Conservation (phyloP, 2,888 invertebrate genomes). For the Pegoplata infirma region DNA sequence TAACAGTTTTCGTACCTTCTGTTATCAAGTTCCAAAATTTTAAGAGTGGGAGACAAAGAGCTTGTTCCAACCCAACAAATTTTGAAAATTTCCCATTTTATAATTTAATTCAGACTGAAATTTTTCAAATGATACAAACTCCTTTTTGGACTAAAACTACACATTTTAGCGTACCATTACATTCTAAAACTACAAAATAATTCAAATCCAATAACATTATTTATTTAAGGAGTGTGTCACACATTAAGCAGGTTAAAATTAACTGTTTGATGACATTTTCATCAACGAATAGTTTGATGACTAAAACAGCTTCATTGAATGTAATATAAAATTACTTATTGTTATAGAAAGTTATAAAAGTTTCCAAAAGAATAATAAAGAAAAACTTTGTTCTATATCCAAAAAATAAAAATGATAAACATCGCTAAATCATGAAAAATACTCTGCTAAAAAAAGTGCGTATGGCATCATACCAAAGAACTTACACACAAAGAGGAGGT, state of each 20-base stretch:
- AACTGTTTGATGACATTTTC: constrained; percentile 46
- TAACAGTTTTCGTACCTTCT: no score
- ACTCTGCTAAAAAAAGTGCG: neutral
- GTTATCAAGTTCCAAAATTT: no score
- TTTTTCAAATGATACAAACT: no score
- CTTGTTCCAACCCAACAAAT: no score
- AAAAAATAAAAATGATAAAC: constrained; percentile 48
- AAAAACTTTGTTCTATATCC: constrained; percentile 35
- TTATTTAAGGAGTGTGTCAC: constrained; percentile 1
- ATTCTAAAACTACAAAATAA: neutral
- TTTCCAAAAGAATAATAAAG: neutral
- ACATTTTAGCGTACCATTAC: no score
- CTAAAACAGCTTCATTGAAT: constrained; percentile 48
- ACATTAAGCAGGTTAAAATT: constrained; percentile 33
- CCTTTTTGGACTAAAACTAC: no score
- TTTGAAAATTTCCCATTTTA: no score
- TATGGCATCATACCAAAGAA: neutral
- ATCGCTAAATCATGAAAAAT: constrained; percentile 32
- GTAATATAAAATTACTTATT: constrained; percentile 28
- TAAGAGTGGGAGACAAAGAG: no score
- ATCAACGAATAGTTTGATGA: constrained; percentile 56
- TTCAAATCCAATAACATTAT: neutral
- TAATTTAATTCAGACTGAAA: no score
- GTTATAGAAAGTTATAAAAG: constrained; percentile 35
- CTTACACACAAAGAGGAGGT: constrained; percentile 14